Percentiles rank a stretch among this genome's conserved stretches.
Evolutionary conservation across 2,113 vertebrate genomes (phyloP).

Genomic region (Corvus moneduloides): DNA sequence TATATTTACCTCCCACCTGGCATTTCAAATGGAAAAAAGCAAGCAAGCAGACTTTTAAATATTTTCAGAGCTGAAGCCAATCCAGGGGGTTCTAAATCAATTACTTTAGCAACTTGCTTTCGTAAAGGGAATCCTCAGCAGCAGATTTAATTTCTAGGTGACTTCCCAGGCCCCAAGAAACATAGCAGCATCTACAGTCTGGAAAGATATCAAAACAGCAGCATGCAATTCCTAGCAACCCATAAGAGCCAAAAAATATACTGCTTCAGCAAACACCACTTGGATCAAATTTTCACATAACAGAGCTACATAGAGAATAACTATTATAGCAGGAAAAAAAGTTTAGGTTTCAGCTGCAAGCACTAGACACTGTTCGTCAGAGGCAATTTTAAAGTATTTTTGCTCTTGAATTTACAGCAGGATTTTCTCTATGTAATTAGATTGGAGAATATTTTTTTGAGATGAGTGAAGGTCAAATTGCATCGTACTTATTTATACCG

Average conservation of each 20-base stretch:
- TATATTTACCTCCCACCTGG: background rate
- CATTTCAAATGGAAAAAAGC: background rate
- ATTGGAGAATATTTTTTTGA: background rate
- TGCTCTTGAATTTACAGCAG: background rate
- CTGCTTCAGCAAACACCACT: background rate
- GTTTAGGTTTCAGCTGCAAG: background rate
- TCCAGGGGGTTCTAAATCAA: background rate
- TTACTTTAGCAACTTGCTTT: background rate
- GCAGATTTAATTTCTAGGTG: background rate
- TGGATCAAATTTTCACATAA: background rate
- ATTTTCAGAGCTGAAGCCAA: background rate
- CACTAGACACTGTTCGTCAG: background rate
- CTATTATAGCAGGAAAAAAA: background rate
- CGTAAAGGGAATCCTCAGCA: background rate
- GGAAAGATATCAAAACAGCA: background rate
- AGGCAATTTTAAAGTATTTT: background rate
- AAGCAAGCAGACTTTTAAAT: background rate
- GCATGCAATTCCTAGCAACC: background rate
- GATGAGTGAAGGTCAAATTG: background rate
- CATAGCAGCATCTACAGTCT: background rate
- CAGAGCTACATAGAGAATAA: background rate
- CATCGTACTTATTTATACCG: background rate
- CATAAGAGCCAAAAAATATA: background rate
- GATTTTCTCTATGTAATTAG: conserved; percentile 1
- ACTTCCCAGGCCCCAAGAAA: background rate